phyloP scores from a whole-genome alignment of 2,888 invertebrate species.

The Cryptocephalus primarius region DNA sequence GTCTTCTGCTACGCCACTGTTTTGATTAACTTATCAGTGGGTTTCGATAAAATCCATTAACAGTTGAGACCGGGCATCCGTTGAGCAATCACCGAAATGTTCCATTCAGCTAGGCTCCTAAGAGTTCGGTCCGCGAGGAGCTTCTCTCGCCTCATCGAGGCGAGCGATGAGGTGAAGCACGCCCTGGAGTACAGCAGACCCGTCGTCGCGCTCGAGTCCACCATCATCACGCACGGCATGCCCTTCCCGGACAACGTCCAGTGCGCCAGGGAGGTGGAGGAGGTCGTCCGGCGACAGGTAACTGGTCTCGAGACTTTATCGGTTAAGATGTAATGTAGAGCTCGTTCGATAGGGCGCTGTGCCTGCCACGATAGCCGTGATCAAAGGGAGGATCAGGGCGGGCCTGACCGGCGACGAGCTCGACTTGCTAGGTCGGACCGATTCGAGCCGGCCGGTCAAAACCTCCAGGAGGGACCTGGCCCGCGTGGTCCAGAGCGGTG shows the following conservation, averaged over 20 bases:
- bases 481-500: constrained; percentile 53
- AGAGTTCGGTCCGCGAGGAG: too few species aligned
- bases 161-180: constrained; percentile 46
- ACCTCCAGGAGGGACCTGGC: constrained; percentile 82
- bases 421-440: constrained; percentile 47
- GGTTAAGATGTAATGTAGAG: too few species aligned
- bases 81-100: too few species aligned
- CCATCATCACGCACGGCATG: constrained; percentile 98
- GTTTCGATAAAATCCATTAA: too few species aligned
- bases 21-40: too few species aligned
- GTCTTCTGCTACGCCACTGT: too few species aligned
- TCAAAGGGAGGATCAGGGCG: constrained; percentile 72
- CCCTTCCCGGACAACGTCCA: constrained; percentile 84
- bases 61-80: too few species aligned
- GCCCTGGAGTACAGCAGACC: constrained; percentile 56
- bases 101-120: too few species aligned
- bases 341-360: constrained; percentile 52
- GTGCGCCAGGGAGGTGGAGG: constrained; percentile 74
- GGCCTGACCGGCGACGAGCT: constrained; percentile 60
- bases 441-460: constrained; percentile 50
- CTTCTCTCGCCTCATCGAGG: too few species aligned
- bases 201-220: constrained; percentile 91
- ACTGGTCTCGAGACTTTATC: constrained; percentile 8
- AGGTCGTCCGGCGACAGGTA: constrained; percentile 60
- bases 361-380: constrained; percentile 88